Conservation (phyloP, 2,888 invertebrate species). For the Polietes domitor region DNA sequence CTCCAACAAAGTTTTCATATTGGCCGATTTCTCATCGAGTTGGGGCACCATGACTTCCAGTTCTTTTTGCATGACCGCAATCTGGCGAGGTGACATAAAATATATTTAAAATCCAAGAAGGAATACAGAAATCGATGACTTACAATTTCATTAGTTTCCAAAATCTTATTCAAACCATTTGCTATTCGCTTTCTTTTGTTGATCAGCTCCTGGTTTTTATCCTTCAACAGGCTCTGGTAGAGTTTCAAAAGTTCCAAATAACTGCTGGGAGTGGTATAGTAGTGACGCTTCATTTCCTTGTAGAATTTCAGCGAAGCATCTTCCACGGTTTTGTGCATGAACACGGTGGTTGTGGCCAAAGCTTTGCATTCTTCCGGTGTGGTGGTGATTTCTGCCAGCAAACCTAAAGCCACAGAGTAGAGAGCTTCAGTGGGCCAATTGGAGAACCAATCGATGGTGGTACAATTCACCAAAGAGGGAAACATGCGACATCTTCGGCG, state of each 20-base stretch:
- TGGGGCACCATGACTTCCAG: conserved; percentile 91
- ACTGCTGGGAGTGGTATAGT: conserved; percentile 95
- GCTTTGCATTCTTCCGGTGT: conserved; percentile 81
- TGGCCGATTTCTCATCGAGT: conserved; percentile 88
- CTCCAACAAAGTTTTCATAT: conserved; percentile 88
- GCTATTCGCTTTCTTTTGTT: conserved; percentile 86
- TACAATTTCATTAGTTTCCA: conserved; percentile 80
- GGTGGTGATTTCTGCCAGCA: conserved; percentile 84
- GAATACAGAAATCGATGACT: conserved; percentile 36
- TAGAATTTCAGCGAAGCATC: conserved; percentile 89
- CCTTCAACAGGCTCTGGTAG: conserved; percentile 87
- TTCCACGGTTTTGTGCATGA: conserved; percentile 91
- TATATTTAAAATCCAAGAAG: conserved; percentile 3
- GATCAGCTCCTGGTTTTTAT: conserved; percentile 86
- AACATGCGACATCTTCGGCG: conserved; percentile 95
- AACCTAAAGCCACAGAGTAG: conserved; percentile 89
- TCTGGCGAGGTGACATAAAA: conserved; percentile 75
- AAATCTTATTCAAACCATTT: conserved; percentile 85
- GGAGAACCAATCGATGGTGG: conserved; percentile 96
- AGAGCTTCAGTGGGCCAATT: conserved; percentile 95
- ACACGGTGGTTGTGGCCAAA: conserved; percentile 86
- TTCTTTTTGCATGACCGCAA: conserved; percentile 92
- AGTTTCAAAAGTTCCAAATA: conserved; percentile 92
- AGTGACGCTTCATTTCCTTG: conserved; percentile 91
- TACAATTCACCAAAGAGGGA: conserved; percentile 95